Base-by-base conservation (phyloP, 2,113 vertebrate genomes). In the Sylvietta virens region DNA sequence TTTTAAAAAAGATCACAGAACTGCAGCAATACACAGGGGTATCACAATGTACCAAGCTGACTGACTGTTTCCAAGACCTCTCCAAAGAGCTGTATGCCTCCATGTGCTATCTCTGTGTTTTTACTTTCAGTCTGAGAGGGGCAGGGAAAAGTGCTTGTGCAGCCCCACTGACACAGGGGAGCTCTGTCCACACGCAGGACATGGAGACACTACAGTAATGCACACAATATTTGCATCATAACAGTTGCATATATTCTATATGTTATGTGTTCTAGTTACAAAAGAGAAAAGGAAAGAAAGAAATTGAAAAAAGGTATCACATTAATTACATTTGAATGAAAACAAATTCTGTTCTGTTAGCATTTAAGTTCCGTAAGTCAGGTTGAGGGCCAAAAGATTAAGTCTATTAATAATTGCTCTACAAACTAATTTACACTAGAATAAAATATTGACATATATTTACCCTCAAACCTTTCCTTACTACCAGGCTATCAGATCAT, bases 391-490 rank as follows among this genome's bases (percentile, higher is more conserved):
- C 66, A 88, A 83, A 90, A 54, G 3, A 72, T 85, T 61, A 89
- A 70, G 21, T 57, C 42, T 61, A 15, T 45, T 42, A 78, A 65
- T 72, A 90, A 73, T 1, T 86, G 28, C 16, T 82, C 27, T 73
- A 85, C 56, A 89, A 91, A 84, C 2, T 60, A 57, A 77, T 62
- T 74, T 61, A 85, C 28, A 56, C 56, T 47, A 77, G 30, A 90
- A 82, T 35, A 86, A 94, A 83, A 83, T 50, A 88, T 66, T 82
- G 58, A 86, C 64, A 90, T 4, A 66, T 15, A 69, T 80, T 72
- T 93, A 64, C 72, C 35, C 44, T 33, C 57, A 58, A 86, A 72
- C 21, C 24, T 31, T 83, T 90, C 33, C 39, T 73, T 51, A 81
- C 67, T 66, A 81, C 11, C n/a, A 88, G 62, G 24, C 15, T 57